Evolutionary conservation across 2,113 vertebrate species (phyloP).

Genomic region (Phocoena sinus): DNA sequence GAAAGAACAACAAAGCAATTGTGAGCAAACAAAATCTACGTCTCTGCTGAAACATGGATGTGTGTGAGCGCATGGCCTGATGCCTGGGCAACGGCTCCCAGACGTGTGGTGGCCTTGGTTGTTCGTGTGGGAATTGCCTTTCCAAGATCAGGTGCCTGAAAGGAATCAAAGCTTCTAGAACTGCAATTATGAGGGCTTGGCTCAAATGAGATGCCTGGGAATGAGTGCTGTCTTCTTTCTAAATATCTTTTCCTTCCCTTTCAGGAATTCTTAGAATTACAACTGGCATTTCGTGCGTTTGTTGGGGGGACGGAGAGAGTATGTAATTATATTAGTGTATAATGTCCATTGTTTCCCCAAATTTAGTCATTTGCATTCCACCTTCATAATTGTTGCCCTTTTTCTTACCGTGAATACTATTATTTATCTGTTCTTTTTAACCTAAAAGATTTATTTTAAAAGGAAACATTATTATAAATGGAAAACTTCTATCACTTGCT

Average conservation of each 20-base stretch:
- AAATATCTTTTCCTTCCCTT: background rate
- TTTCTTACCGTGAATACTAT: background rate
- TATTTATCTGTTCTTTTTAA: background rate
- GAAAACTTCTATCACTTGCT: background rate
- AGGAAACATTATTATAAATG: background rate
- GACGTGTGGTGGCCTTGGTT: background rate
- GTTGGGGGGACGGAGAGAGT: background rate
- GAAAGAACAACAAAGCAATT: background rate
- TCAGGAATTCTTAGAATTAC: background rate
- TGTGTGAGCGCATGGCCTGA: rapidly evolving
- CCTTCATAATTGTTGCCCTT: background rate
- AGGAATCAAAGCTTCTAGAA: background rate
- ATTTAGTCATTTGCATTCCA: background rate
- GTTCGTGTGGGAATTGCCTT: background rate
- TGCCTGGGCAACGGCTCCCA: background rate
- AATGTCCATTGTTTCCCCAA: background rate
- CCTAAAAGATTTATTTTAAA: background rate
- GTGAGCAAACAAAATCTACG: rapidly evolving
- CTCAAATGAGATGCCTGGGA: background rate
- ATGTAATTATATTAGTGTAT: background rate
- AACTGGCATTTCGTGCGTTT: background rate
- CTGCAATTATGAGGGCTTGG: background rate
- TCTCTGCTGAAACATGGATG: background rate
- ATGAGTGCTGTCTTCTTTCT: background rate
- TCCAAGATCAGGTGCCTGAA: background rate